Evolutionary conservation across 2,113 vertebrate genomes (phyloP).

Genomic region (Oryzias javanicus): DNA sequence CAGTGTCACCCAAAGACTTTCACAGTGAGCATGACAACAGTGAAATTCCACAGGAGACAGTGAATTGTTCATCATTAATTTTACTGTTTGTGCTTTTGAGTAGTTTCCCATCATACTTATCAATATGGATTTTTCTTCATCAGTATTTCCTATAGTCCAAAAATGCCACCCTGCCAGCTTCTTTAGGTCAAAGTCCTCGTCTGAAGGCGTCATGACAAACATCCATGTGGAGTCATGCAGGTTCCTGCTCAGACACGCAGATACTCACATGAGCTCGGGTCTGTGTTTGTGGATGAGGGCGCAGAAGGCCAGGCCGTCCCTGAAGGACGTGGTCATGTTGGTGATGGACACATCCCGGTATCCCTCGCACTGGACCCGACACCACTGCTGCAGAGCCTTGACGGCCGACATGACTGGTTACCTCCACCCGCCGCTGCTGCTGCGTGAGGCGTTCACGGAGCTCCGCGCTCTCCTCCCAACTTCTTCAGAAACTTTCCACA

Average conservation of each 20-base stretch:
- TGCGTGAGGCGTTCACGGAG: background rate
- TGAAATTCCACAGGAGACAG: too few relatives aligned
- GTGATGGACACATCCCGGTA: conserved; percentile 90
- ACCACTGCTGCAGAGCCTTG: conserved; percentile 94
- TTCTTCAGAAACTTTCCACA: conserved; percentile 41
- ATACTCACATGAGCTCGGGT: conserved; percentile 93
- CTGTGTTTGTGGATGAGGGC: conserved; percentile 93
- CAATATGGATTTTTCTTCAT: too few relatives aligned
- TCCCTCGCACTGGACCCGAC: conserved; percentile 86
- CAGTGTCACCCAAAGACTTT: too few relatives aligned
- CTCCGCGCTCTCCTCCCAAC: conserved; percentile 9
- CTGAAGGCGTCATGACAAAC: background rate
- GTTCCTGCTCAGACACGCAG: background rate
- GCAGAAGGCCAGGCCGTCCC: conserved; percentile 95
- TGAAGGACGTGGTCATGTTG: conserved; percentile 98
- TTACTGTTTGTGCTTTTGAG: too few relatives aligned
- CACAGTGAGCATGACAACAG: too few relatives aligned
- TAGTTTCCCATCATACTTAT: too few relatives aligned
- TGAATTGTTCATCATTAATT: too few relatives aligned
- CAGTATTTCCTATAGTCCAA: too few relatives aligned
- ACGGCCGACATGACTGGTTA: conserved; percentile 83
- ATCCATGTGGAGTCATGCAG: background rate
- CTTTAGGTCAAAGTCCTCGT: too few relatives aligned
- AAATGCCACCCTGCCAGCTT: too few relatives aligned
- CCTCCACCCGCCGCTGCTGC: conserved; percentile 10